These are phyloP conservation scores for Takifugu ocellatus DNA, from an alignment of 2,797 vertebrate genomes.

Conservation along the genomic window DNA sequence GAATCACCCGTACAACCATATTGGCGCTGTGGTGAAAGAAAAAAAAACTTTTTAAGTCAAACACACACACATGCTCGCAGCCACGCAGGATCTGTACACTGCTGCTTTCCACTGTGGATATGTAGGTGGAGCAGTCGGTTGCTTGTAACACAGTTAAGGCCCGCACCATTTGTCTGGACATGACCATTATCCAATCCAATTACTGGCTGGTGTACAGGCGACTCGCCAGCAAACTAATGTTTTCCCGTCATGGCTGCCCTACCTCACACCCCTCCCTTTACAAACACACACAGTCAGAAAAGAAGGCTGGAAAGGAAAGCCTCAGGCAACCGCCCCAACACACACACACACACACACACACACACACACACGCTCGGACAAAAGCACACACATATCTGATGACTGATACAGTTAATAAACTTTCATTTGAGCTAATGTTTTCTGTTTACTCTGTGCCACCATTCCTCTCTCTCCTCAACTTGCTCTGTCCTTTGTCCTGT, in stretches of 20 bases:
- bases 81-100: not conserved
- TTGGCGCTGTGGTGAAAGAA: slow-evolving; percentile 8
- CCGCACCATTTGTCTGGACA: slow-evolving; percentile 72
- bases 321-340: slow-evolving; percentile 29
- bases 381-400: slow-evolving; percentile 39
- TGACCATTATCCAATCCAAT: slow-evolving; percentile 73
- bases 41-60: slow-evolving; percentile 29
- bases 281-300: slow-evolving; percentile 29
- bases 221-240: slow-evolving; percentile 71
- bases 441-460: slow-evolving; percentile 12
- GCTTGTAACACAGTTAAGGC: slow-evolving; percentile 63
- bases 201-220: slow-evolving; percentile 67
- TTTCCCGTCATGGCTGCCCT: slow-evolving; percentile 68
- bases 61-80: not conserved
- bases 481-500: not conserved
- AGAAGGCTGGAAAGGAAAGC: not conserved
- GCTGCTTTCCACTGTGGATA: slow-evolving; percentile 21
- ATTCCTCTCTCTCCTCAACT: not conserved
- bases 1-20: slow-evolving; percentile 31
- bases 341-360: slow-evolving; percentile 31
- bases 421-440: slow-evolving; percentile 76
- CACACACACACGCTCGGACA: slow-evolving; percentile 43
- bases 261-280: slow-evolving; percentile 37
- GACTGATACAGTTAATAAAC: slow-evolving; percentile 77
- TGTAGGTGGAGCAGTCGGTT: slow-evolving; percentile 52